Conservation (phyloP, 1,140 invertebrate genomes). For the Odontomachus brunneus region DNA sequence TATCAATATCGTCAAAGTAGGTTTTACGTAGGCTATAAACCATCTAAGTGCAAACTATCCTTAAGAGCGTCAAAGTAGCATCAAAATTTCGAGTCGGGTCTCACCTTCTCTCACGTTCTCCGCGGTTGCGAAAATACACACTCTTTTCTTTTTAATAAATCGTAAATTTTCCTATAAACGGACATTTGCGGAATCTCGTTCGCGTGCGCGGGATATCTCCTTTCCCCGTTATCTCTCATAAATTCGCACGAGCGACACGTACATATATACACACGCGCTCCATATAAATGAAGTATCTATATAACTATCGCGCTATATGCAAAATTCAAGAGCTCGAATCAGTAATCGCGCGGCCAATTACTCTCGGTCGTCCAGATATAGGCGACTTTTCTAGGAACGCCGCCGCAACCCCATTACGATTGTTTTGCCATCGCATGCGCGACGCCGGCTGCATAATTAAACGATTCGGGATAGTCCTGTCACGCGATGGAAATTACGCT, state of each 20-base stretch:
- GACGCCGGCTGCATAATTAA: conserved; percentile 49
- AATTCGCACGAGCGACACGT: no score
- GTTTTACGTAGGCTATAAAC: no score
- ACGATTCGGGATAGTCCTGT: conserved; percentile 34
- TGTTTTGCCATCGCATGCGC: conserved; percentile 39
- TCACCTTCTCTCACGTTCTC: neutral
- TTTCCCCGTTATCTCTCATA: no score
- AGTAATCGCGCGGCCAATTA: conserved; percentile 20
- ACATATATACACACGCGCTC: no score
- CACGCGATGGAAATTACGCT: conserved; percentile 47
- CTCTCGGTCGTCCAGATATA: conserved; percentile 18
- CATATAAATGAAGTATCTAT: neutral
- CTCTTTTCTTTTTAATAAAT: neutral
- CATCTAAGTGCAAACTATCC: no score
- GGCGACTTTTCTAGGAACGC: neutral
- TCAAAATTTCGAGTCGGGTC: no score
- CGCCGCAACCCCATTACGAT: conserved; percentile 29
- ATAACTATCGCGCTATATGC: neutral
- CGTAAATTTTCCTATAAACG: neutral
- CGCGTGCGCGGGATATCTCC: neutral
- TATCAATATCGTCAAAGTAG: no score
- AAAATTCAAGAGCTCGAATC: neutral
- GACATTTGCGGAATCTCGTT: neutral
- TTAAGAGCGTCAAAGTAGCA: no score
- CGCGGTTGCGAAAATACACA: neutral